These are phyloP conservation scores for Spea hammondii DNA, from an alignment of 2,797 vertebrate genomes.

Conservation along the genomic window DNA sequence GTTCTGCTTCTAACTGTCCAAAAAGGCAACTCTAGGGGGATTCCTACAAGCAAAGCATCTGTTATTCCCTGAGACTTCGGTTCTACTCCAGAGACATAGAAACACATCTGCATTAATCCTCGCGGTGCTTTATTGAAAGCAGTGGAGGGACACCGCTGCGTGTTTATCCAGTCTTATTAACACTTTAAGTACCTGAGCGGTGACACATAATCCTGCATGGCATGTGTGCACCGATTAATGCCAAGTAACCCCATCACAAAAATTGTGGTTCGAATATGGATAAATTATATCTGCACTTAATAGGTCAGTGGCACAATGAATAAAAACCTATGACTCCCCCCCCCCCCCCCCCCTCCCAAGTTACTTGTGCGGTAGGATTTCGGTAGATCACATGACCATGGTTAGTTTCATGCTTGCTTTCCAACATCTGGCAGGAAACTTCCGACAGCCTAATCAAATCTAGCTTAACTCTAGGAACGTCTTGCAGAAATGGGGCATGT, in stretches of 20 bases:
- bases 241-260: too few relatives aligned
- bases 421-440: background rate
- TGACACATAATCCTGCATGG: too few relatives aligned
- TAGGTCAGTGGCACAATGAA: too few relatives aligned
- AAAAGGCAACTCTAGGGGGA: conserved; percentile 13
- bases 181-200: background rate
- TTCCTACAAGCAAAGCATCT: background rate
- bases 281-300: too few relatives aligned
- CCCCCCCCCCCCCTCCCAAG: too few relatives aligned
- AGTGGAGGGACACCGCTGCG: background rate
- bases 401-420: background rate
- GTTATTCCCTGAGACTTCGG: conserved; percentile 1
- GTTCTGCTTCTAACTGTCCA: too few relatives aligned
- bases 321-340: too few relatives aligned
- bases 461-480: conserved; percentile 9
- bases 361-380: too few relatives aligned
- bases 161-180: conserved; percentile 18
- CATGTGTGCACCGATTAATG: too few relatives aligned
- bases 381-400: too few relatives aligned
- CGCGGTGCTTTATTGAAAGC: too few relatives aligned
- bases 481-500: background rate
- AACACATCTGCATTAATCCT: conserved; percentile 32
- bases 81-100: background rate
- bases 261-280: too few relatives aligned
- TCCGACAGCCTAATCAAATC: conserved; percentile 7